Percentiles rank a stretch among this genome's conserved stretches.
phyloP scores from a whole-genome alignment of 2,113 vertebrate genomes.

The Pagrus major region DNA sequence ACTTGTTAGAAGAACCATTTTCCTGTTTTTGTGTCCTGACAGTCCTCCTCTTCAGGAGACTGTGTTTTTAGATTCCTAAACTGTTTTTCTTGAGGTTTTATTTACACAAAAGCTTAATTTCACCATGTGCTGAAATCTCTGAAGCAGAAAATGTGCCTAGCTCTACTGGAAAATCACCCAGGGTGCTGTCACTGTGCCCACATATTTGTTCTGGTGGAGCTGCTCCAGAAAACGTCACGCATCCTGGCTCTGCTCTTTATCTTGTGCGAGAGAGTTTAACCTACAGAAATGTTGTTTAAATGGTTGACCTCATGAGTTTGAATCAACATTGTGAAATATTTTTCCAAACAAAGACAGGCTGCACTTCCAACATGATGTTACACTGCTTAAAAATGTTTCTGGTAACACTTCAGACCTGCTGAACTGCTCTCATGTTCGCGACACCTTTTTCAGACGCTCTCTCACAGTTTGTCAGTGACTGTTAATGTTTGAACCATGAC shows the following conservation, averaged over 20 bases:
- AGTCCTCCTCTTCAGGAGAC: not conserved
- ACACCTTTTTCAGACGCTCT: not conserved
- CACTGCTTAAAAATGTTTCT: not conserved
- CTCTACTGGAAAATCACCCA: not conserved
- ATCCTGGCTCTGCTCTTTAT: not conserved
- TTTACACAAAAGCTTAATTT: not conserved
- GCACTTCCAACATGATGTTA: too few relatives aligned
- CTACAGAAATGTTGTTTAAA: not conserved
- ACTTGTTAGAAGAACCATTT: too few relatives aligned
- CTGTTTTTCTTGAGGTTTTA: not conserved
- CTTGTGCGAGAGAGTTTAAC: not conserved
- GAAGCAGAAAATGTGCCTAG: not conserved
- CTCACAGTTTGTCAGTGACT: not conserved
- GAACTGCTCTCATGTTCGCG: not conserved
- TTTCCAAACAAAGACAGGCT: not conserved
- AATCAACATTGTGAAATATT: not conserved
- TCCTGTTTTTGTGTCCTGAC: too few relatives aligned
- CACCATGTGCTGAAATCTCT: not conserved
- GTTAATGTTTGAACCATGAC: not conserved
- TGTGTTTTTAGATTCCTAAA: not conserved
- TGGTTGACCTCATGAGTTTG: not conserved
- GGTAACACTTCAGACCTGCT: not conserved
- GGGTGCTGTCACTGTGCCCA: not conserved
- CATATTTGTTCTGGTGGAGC: not conserved
- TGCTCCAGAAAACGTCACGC: not conserved